Conservation (phyloP, 2,888 invertebrate genomes). For the Pachydiplax longipennis region DNA sequence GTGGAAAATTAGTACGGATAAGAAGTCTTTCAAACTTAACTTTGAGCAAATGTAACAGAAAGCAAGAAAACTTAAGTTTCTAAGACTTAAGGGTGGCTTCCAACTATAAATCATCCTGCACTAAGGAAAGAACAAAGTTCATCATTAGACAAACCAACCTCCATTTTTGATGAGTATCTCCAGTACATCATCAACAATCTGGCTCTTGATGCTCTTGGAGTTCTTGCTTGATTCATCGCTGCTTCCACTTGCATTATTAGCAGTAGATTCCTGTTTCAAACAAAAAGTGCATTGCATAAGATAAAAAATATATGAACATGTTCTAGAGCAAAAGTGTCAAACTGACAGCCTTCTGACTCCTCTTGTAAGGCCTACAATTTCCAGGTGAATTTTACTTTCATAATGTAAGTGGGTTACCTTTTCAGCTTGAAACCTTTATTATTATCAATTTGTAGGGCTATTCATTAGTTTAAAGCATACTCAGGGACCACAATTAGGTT, state of each 20-base stretch:
- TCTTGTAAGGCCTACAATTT: too few species aligned
- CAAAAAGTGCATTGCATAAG: neutral
- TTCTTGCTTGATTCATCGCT: neutral
- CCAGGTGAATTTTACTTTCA: too few species aligned
- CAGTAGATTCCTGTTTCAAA: neutral
- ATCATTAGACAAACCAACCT: conserved; percentile 54
- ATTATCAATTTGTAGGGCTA: too few species aligned
- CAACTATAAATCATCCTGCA: neutral
- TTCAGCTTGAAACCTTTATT: too few species aligned
- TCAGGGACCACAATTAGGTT: too few species aligned
- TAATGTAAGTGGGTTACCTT: too few species aligned
- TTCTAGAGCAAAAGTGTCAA: too few species aligned
- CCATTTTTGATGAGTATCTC: conserved; percentile 94
- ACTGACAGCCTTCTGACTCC: too few species aligned
- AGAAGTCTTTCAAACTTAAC: too few species aligned
- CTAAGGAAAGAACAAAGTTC: neutral
- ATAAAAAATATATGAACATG: too few species aligned
- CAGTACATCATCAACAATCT: conserved; percentile 89
- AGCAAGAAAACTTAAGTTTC: neutral
- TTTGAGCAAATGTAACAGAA: neutral
- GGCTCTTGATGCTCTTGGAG: conserved; percentile 67
- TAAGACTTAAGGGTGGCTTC: neutral
- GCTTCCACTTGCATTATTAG: neutral
- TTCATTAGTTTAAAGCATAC: too few species aligned
- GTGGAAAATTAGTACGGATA: too few species aligned